Evolutionary conservation across 2,797 vertebrate genomes (phyloP).

Genomic region (Bradypodion ventrale): DNA sequence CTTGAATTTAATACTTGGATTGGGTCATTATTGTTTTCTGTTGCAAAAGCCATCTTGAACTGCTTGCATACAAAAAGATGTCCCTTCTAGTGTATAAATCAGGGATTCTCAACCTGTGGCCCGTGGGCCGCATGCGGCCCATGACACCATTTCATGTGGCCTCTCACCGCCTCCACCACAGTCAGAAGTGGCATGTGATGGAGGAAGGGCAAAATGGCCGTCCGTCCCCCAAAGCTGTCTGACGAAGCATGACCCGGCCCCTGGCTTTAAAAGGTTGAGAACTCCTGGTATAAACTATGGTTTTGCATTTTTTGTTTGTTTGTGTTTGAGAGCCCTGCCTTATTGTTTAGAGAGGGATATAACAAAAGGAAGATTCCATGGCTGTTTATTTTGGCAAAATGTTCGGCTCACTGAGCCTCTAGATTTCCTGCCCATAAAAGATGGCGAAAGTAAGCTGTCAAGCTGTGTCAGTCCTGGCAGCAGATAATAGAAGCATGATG

Average conservation of each 20-base stretch:
- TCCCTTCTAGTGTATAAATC: no score
- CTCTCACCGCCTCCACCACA: no score
- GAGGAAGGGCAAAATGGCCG: no score
- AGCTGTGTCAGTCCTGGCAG: not conserved
- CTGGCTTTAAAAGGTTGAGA: no score
- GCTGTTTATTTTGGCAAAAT: not conserved
- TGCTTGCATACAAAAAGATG: not conserved
- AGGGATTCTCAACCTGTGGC: no score
- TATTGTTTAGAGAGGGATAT: not conserved
- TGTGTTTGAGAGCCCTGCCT: not conserved
- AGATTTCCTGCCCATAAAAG: not conserved
- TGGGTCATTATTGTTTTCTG: not conserved
- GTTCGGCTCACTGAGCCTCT: not conserved
- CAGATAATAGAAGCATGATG: slow-evolving; percentile 8
- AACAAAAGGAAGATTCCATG: not conserved
- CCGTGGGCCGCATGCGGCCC: no score
- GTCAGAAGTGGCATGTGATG: no score
- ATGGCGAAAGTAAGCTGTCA: not conserved
- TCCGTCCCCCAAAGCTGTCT: no score
- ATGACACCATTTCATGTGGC: no score
- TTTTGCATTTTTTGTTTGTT: not conserved
- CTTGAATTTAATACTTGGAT: not conserved
- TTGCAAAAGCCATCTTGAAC: not conserved
- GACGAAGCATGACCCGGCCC: no score
- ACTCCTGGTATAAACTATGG: no score